Percentiles rank a stretch among this genome's conserved stretches.
Conservation (phyloP, 2,113 vertebrate species). For the Camarhynchus parvulus region DNA sequence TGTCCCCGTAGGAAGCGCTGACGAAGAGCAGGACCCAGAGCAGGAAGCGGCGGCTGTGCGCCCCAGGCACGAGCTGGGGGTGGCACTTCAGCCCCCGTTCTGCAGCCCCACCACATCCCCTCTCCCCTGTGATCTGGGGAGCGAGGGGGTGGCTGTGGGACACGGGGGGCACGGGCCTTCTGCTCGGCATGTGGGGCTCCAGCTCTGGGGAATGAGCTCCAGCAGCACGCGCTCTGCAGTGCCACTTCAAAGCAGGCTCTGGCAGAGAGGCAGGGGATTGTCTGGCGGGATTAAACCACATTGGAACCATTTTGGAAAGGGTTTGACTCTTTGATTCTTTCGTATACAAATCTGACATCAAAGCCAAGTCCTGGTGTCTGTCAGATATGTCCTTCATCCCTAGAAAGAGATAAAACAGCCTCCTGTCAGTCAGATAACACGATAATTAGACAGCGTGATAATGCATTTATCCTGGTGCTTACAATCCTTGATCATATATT, state of each 20-base stretch:
- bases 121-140: neutral
- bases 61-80: neutral
- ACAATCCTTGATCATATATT: conserved; percentile 76
- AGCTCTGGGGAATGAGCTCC: neutral
- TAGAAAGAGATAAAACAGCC: conserved; percentile 73
- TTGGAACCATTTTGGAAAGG: conserved; percentile 66
- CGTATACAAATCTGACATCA: conserved; percentile 74
- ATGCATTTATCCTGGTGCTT: conserved; percentile 71
- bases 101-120: conserved; percentile 25
- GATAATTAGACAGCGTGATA: conserved; percentile 77
- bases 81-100: neutral
- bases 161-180: neutral
- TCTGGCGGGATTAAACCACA: conserved; percentile 50
- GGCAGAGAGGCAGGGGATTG: conserved; percentile 24
- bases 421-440: conserved; percentile 73
- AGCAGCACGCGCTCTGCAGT: neutral
- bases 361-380: conserved; percentile 69
- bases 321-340: conserved; percentile 70
- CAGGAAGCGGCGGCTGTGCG: rapidly evolving
- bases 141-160: neutral
- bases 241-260: conserved; percentile 74
- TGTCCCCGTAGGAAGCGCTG: rapidly evolving
- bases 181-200: conserved; percentile 15
- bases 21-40: rapidly evolving
- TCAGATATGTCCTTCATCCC: conserved; percentile 72